These are phyloP conservation scores for Proteles cristata DNA, from an alignment of 2,113 vertebrate genomes.

Conservation along the genomic window DNA sequence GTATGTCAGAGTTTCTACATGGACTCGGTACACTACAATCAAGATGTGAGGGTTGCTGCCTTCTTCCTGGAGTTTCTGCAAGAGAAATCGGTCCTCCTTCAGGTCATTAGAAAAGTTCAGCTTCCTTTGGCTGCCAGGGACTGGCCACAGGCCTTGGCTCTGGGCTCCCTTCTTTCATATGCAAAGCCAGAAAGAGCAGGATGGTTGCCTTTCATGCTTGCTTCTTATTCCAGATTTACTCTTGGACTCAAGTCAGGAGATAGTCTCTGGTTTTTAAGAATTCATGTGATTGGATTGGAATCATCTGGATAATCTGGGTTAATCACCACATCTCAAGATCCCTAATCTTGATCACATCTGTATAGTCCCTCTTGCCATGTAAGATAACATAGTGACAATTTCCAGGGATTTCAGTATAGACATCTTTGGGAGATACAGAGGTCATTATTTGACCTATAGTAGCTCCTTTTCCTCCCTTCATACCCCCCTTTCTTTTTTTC, in stretches of 20 bases:
- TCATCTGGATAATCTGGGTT: background rate
- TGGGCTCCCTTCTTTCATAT: background rate
- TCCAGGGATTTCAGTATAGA: background rate
- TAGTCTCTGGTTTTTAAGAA: background rate
- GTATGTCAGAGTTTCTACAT: background rate
- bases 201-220: background rate
- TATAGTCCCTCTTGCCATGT: background rate
- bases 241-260: background rate
- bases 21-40: background rate
- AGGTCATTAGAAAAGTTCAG: background rate
- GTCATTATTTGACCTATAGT: background rate
- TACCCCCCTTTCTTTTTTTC: background rate
- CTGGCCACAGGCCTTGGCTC: fast-evolving
- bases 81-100: background rate
- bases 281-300: background rate
- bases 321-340: background rate
- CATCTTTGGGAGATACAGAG: fast-evolving
- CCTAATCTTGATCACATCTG: background rate
- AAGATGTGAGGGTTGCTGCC: background rate
- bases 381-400: background rate
- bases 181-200: background rate
- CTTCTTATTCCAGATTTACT: background rate
- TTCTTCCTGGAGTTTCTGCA: background rate
- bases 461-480: background rate
- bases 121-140: background rate